Evolutionary conservation across 2,113 vertebrate species (phyloP).

Genomic region (Bufo gargarizans): DNA sequence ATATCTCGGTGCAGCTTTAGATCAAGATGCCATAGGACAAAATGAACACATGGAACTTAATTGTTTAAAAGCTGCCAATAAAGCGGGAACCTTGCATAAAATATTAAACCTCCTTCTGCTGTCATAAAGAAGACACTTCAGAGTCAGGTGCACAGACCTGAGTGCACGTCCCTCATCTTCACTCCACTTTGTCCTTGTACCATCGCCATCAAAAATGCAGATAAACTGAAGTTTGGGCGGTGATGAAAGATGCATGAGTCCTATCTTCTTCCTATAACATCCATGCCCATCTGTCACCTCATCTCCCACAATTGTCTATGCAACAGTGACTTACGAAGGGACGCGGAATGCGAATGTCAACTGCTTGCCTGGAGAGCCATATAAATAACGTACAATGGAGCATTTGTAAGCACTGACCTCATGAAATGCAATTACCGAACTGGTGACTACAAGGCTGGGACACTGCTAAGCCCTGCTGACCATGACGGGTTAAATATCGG

Average conservation of each 20-base stretch:
- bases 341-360: too few relatives aligned
- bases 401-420: neutral
- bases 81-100: neutral
- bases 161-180: neutral
- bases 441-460: too few relatives aligned
- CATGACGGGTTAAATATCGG: too few relatives aligned
- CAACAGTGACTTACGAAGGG: constrained; percentile 23
- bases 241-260: constrained; percentile 52
- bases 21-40: neutral
- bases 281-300: constrained; percentile 47
- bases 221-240: constrained; percentile 35
- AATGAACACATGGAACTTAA: constrained; percentile 23
- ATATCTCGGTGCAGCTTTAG: neutral
- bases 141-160: constrained; percentile 24
- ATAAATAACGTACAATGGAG: neutral
- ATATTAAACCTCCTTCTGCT: constrained; percentile 47
- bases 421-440: too few relatives aligned
- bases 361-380: neutral
- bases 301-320: constrained; percentile 39
- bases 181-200: neutral
- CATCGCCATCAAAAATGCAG: constrained; percentile 44
- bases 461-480: too few relatives aligned
- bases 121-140: constrained; percentile 33
- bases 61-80: constrained; percentile 32
- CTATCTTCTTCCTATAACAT: neutral